Conservation (phyloP, 2,113 vertebrate species). For the Leptobrachium leishanense region DNA sequence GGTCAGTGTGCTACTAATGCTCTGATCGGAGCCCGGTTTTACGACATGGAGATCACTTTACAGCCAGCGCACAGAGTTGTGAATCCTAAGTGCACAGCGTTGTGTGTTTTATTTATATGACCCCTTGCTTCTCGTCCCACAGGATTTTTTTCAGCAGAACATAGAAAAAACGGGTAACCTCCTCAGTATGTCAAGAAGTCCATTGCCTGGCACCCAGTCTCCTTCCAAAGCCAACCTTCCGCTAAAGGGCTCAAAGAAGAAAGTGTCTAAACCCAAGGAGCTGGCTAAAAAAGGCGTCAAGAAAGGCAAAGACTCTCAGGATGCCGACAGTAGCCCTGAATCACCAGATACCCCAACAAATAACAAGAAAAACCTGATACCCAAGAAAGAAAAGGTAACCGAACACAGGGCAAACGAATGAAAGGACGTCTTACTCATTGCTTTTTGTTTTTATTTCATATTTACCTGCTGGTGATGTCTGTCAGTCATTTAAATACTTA, state of each 20-base stretch:
- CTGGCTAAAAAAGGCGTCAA: conserved; percentile 76
- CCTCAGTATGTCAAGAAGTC: conserved; percentile 68
- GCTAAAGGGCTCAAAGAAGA: conserved; percentile 74
- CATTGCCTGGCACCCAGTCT: conserved; percentile 67
- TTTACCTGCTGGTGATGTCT: too few species aligned
- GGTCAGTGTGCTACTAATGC: conserved; percentile 60
- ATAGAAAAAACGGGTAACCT: conserved; percentile 77
- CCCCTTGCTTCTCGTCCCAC: conserved; percentile 27
- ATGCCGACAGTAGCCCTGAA: conserved; percentile 70
- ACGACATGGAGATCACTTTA: too few species aligned
- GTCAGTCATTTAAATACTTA: too few species aligned
- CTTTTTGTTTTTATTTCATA: too few species aligned
- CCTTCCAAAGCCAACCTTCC: conserved; percentile 67
- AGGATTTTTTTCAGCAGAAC: conserved; percentile 90
- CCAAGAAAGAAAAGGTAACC: conserved; percentile 76
- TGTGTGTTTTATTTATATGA: not conserved
- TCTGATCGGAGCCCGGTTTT: too few species aligned
- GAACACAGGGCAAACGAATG: too few species aligned
- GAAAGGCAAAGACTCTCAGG: conserved; percentile 66
- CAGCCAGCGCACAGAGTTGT: too few species aligned
- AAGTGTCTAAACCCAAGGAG: conserved; percentile 77
- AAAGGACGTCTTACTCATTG: too few species aligned
- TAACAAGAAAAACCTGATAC: conserved; percentile 69
- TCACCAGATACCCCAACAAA: conserved; percentile 83
- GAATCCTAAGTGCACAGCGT: too few species aligned